A percentile compares a stretch with the other conserved stretches of the same genome.
Evolutionary conservation across 1,140 invertebrate species (phyloP).

Genomic region (Elysia chlorotica): DNA sequence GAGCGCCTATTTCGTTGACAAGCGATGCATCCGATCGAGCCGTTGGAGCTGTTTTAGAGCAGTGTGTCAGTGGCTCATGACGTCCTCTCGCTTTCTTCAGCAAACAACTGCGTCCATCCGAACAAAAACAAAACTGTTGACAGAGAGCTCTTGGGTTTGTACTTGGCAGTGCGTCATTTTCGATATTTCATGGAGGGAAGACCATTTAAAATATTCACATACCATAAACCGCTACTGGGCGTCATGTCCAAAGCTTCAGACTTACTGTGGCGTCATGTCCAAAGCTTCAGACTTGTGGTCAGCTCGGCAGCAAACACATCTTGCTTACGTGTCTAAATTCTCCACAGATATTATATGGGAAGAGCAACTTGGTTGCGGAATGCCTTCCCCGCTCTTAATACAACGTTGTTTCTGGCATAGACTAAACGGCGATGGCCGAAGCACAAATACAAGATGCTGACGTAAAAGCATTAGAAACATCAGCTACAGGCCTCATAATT

Average conservation of each 20-base stretch:
- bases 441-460: no score
- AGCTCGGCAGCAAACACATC: neutral
- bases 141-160: slow-evolving; percentile 63
- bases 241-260: slow-evolving; percentile 1
- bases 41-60: neutral
- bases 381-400: neutral
- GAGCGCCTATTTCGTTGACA: neutral
- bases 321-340: neutral
- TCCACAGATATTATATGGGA: slow-evolving; percentile 4
- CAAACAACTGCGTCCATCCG: neutral
- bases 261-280: neutral
- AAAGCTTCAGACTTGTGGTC: neutral
- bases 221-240: slow-evolving; percentile 55
- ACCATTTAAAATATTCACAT: slow-evolving; percentile 51
- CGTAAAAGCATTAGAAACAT: no score
- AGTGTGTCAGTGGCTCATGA: no score
- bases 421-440: neutral
- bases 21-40: neutral
- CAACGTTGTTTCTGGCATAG: neutral
- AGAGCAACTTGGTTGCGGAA: no score
- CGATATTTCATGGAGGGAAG: slow-evolving; percentile 59
- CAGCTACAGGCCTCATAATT: no score
- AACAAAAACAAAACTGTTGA: slow-evolving; percentile 51
- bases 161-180: slow-evolving; percentile 60
- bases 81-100: neutral